phyloP scores from a whole-genome alignment of 2,113 vertebrate species.

The Cyanistes caeruleus region DNA sequence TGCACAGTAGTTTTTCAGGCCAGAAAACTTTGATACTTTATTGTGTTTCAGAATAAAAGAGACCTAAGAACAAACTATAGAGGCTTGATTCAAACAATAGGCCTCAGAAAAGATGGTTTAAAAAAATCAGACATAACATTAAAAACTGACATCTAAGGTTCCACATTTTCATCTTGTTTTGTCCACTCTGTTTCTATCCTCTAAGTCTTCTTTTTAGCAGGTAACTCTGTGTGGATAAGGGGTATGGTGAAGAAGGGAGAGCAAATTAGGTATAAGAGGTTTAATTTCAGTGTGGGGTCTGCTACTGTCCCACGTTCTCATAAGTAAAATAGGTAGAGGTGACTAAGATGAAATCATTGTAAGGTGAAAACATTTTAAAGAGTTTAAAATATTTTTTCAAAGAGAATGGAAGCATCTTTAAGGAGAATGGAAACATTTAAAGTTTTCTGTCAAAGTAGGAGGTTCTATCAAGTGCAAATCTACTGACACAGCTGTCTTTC shows the following conservation, averaged over 20 bases:
- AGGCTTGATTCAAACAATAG: neutral
- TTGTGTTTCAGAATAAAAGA: neutral
- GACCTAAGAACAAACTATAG: neutral
- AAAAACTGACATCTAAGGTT: neutral
- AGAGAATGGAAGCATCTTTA: neutral
- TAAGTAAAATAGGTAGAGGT: neutral
- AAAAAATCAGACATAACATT: neutral
- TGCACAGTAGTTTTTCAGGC: neutral
- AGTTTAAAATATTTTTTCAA: neutral
- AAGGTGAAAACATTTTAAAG: neutral
- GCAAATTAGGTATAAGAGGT: neutral
- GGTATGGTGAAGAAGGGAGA: neutral
- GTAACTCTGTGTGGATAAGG: neutral
- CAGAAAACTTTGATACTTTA: neutral
- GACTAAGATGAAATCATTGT: neutral
- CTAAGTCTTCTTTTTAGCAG: neutral
- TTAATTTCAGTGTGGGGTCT: neutral
- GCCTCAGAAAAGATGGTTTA: neutral
- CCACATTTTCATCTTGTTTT: neutral
- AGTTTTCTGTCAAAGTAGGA: neutral
- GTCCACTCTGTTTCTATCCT: neutral
- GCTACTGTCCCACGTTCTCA: neutral
- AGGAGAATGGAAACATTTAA: neutral
- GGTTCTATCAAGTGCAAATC: neutral
- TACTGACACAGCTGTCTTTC: neutral